Percentiles rank a stretch among this genome's conserved stretches.
These are phyloP conservation scores for Pollachius pollachius DNA, from an alignment of 2,113 vertebrate genomes.

Conservation along the genomic window DNA sequence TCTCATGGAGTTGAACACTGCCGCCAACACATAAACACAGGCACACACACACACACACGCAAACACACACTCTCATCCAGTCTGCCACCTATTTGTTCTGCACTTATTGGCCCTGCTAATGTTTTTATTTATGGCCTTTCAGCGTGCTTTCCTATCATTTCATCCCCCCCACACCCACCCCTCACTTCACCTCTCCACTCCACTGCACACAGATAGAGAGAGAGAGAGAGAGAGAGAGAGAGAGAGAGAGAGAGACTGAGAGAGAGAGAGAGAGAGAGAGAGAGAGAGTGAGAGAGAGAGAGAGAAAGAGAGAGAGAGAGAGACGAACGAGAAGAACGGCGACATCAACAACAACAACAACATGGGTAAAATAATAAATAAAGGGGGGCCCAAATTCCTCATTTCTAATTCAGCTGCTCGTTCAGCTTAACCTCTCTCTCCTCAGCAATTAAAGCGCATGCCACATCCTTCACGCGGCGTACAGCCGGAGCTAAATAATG, in stretches of 20 bases:
- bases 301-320: constrained; percentile 38
- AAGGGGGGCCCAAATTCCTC: constrained; percentile 77
- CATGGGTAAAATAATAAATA: constrained; percentile 72
- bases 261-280: constrained; percentile 38
- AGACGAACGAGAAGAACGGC: constrained; percentile 10
- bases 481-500: constrained; percentile 99
- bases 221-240: constrained; percentile 42
- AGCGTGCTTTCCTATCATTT: constrained; percentile 75
- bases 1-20: not conserved
- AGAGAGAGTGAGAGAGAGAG: constrained; percentile 25
- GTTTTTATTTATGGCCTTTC: constrained; percentile 73
- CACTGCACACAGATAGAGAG: constrained; percentile 4
- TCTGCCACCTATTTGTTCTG: not conserved
- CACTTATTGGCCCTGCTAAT: constrained; percentile 68
- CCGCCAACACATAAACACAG: not conserved
- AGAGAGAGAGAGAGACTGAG: constrained; percentile 14
- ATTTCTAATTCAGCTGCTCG: constrained; percentile 98
- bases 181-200: constrained; percentile 65
- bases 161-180: constrained; percentile 42
- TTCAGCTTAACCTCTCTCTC: constrained; percentile 99
- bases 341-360: constrained; percentile 31
- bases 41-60: constrained; percentile 52
- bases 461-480: constrained; percentile 97
- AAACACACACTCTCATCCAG: constrained; percentile 18
- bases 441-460: constrained; percentile 98